phyloP scores from a whole-genome alignment of 1,140 invertebrate genomes.

The Stenopsyche tienmushanensis region DNA sequence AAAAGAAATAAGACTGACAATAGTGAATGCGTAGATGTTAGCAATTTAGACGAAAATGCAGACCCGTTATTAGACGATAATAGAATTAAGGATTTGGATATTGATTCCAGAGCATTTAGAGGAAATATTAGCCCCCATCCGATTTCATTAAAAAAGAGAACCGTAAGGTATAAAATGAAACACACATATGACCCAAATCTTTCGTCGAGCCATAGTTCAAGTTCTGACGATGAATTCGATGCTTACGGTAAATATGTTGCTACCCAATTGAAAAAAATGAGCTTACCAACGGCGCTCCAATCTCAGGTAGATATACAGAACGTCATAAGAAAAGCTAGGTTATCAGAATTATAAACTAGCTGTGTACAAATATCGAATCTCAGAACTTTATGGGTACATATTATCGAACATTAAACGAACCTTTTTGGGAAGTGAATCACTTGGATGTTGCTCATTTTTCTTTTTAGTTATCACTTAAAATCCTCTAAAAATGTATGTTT shows the following conservation, averaged over 20 bases:
- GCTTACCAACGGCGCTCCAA: conserved; percentile 5
- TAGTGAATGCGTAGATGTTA: not conserved
- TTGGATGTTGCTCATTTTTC: too few species aligned
- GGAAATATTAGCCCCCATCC: not conserved
- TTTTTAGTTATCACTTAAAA: too few species aligned
- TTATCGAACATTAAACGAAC: too few species aligned
- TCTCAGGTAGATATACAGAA: conserved; percentile 24
- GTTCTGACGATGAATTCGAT: conserved; percentile 30
- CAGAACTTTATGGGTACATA: too few species aligned
- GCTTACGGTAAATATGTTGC: conserved; percentile 31
- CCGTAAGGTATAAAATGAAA: conserved; percentile 3
- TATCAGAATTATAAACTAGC: not conserved
- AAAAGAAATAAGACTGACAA: not conserved
- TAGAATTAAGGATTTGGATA: not conserved
- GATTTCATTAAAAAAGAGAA: not conserved
- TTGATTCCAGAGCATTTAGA: not conserved
- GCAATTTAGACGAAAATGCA: not conserved
- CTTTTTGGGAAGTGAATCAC: too few species aligned
- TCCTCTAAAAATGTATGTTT: too few species aligned
- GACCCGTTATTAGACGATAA: not conserved
- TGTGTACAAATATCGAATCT: not conserved
- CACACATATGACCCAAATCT: not conserved
- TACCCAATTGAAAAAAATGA: conserved; percentile 27
- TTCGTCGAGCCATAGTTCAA: not conserved
- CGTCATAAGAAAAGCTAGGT: conserved; percentile 20